Conservation (phyloP, 2,888 invertebrate species). For the Andrena bicolor region DNA sequence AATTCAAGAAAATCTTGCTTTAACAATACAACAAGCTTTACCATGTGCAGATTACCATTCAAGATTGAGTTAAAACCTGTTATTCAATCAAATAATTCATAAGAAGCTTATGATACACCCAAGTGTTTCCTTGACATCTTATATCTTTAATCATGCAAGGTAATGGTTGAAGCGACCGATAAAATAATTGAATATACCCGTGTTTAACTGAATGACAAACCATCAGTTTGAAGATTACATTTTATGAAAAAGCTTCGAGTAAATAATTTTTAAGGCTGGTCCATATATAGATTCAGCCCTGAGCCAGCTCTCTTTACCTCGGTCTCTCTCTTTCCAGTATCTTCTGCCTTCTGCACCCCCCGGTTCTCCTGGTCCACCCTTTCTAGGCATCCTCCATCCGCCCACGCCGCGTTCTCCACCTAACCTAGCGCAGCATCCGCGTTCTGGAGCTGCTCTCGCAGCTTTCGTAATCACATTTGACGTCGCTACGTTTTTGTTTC, state of each 20-base stretch:
- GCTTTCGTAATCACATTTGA: slow-evolving; percentile 84
- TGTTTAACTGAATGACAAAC: background rate
- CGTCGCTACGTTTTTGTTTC: slow-evolving; percentile 85
- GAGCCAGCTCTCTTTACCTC: slow-evolving; percentile 40
- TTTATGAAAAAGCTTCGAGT: background rate
- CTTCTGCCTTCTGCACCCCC: slow-evolving; percentile 38
- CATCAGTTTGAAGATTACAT: background rate
- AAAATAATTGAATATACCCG: background rate
- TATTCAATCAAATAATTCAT: no score
- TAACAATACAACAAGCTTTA: no score
- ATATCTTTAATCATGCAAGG: background rate
- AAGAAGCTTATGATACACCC: no score
- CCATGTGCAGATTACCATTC: no score
- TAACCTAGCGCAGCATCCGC: slow-evolving; percentile 83
- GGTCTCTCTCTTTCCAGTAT: slow-evolving; percentile 48
- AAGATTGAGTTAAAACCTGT: no score
- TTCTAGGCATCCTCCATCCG: slow-evolving; percentile 43
- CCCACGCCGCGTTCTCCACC: slow-evolving; percentile 56
- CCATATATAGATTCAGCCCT: slow-evolving; percentile 42
- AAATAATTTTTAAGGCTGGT: slow-evolving; percentile 17
- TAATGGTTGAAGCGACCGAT: no score
- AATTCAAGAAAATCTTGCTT: no score
- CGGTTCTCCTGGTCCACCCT: slow-evolving; percentile 41
- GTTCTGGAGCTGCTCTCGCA: slow-evolving; percentile 84
- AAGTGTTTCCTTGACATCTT: background rate